Conservation (phyloP, 2,888 invertebrate genomes). For the Nowickia ferox region DNA sequence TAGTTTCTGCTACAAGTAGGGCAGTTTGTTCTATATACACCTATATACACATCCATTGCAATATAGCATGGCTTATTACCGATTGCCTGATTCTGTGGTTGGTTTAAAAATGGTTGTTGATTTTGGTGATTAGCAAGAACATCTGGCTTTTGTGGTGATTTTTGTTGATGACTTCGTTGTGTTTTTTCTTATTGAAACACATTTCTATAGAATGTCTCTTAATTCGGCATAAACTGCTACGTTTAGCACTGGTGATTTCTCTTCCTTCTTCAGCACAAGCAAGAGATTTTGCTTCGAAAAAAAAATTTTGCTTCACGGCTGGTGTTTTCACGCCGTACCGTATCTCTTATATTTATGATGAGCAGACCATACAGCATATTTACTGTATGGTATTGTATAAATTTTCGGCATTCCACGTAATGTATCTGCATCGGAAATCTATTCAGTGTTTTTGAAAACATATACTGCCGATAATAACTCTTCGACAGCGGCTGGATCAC, state of each 20-base stretch:
- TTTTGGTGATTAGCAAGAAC: too few species aligned
- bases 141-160: too few species aligned
- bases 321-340: constrained; percentile 1
- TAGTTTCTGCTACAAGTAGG: too few species aligned
- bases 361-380: constrained; percentile 45
- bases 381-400: constrained; percentile 40
- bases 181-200: too few species aligned
- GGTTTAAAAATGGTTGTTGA: too few species aligned
- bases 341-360: constrained; percentile 33
- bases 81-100: too few species aligned
- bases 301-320: constrained; percentile 58
- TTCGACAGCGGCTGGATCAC: constrained; percentile 64
- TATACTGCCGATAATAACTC: constrained; percentile 61
- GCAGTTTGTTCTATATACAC: too few species aligned
- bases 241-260: background rate
- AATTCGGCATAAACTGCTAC: constrained; percentile 40
- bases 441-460: constrained; percentile 68
- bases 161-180: too few species aligned
- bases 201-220: background rate
- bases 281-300: constrained; percentile 1
- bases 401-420: constrained; percentile 65
- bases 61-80: too few species aligned
- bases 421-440: constrained; percentile 50
- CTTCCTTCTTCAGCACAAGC: background rate
- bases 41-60: too few species aligned